Evolutionary conservation across 2,797 vertebrate species (phyloP), one percentile per base, ranked within the genome.

Genomic region (Etheostoma nigrum): DNA sequence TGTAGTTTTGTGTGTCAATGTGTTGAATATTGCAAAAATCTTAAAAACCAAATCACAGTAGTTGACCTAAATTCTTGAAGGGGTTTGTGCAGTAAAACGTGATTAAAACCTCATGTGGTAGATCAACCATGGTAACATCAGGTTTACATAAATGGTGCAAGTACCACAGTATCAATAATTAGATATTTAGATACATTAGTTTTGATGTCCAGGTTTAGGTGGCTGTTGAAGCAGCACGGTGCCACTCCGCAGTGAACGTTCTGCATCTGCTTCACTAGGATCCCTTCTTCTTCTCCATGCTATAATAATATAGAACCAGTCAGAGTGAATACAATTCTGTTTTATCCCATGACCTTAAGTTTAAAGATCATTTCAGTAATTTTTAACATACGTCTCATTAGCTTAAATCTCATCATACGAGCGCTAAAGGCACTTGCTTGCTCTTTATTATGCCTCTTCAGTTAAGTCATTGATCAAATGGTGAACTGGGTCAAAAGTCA

Each of bases 211-310:
- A 55, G 25, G 62, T 82, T 83, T n/a, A 73, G 59, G 23, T 10
- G 55, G 54, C 25, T 60, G 67, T 75, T 61, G 10, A 21, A 78
- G 81, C 64, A 85, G 74, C 63, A 66, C 3, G n/a, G 51, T 21
- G 51, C 44, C 53, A 59, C 44, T 69, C 42, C 57, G 61, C 47
- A 49, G 44, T 60, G 16, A 45, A 33, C 1, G 1, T 45, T 70
- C 47, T 75, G 60, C 63, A 63, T 67, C 14, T 25, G 25, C 63
- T 70, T 67, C 47, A 85, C 75, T 92, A 91, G 53, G 92, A 91
- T 33, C 0, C 4, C 0, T 0, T 61, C 79, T 92, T 94, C 82
- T 93, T 93, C 86, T 90, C 90, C 81, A 94, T 63, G 58, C 93
- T 94, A 88, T 78, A 91, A 90, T 7, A 58, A 83, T 1, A 83